Percentiles rank a stretch among this genome's conserved stretches.
Evolutionary conservation across 2,888 invertebrate genomes (phyloP).

Genomic region (Ypsolopha sequella): DNA sequence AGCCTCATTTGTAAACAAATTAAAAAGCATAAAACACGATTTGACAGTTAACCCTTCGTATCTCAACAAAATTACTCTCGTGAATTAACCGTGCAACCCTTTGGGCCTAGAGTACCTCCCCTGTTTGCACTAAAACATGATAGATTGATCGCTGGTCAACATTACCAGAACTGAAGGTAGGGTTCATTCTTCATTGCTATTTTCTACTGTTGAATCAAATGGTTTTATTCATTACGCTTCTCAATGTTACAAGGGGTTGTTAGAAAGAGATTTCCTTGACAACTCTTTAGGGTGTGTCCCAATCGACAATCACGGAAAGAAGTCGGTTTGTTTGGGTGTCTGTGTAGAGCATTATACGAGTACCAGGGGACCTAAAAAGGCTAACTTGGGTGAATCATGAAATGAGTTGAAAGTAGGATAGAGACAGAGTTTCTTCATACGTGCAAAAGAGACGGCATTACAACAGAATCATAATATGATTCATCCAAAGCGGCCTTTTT

Average conservation of each 20-base stretch:
- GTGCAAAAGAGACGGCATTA: too few species aligned
- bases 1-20: conserved; percentile 49
- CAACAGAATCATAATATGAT: too few species aligned
- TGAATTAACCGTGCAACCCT: conserved; percentile 35
- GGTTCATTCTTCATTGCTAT: not conserved
- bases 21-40: conserved; percentile 61
- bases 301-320: too few species aligned
- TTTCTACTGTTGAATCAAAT: not conserved
- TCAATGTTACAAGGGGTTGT: not conserved
- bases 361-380: too few species aligned
- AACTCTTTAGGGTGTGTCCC: too few species aligned
- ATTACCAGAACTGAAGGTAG: not conserved
- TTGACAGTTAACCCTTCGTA: conserved; percentile 46
- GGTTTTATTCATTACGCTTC: not conserved
- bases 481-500: too few species aligned
- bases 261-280: too few species aligned
- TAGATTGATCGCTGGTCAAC: conserved; percentile 26
- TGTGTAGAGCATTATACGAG: too few species aligned
- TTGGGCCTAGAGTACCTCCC: conserved; percentile 22
- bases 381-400: too few species aligned
- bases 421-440: too few species aligned
- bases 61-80: conserved; percentile 48
- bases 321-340: too few species aligned
- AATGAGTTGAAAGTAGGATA: too few species aligned
- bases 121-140: conserved; percentile 36